Evolutionary conservation across 1,140 invertebrate genomes (phyloP).

Genomic region (Drosophila suzukii): DNA sequence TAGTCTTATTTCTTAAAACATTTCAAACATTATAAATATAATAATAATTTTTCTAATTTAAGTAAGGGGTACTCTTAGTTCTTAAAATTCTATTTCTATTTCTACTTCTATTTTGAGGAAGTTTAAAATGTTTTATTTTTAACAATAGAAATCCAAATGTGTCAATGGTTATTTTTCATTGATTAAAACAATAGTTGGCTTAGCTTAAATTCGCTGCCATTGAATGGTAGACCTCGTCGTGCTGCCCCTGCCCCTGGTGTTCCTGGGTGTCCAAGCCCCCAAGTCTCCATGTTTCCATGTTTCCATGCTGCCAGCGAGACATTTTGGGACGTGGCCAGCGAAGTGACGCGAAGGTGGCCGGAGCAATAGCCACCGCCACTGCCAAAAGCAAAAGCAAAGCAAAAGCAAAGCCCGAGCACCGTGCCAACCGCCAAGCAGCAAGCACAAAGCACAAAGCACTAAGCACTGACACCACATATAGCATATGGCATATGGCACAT

Average conservation of each 20-base stretch:
- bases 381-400: background rate
- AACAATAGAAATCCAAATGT: too few species aligned
- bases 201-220: background rate
- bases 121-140: too few species aligned
- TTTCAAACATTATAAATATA: too few species aligned
- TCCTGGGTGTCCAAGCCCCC: background rate
- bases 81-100: too few species aligned
- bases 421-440: slow-evolving; percentile 9
- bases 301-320: slow-evolving; percentile 18
- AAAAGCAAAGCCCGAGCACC: slow-evolving; percentile 20
- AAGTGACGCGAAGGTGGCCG: slow-evolving; percentile 47
- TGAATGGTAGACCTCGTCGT: background rate
- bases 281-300: slow-evolving; percentile 5
- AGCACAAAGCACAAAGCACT: slow-evolving; percentile 1
- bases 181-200: too few species aligned
- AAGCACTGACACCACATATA: slow-evolving; percentile 6
- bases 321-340: slow-evolving; percentile 49
- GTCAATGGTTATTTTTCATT: too few species aligned
- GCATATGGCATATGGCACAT: slow-evolving; percentile 9
- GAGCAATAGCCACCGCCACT: background rate
- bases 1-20: too few species aligned
- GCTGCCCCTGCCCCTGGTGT: background rate
- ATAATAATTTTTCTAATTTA: too few species aligned
- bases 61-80: too few species aligned
- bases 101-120: too few species aligned